phyloP scores from a whole-genome alignment of 2,888 invertebrate species.

The Trissolcus brochymenae region DNA sequence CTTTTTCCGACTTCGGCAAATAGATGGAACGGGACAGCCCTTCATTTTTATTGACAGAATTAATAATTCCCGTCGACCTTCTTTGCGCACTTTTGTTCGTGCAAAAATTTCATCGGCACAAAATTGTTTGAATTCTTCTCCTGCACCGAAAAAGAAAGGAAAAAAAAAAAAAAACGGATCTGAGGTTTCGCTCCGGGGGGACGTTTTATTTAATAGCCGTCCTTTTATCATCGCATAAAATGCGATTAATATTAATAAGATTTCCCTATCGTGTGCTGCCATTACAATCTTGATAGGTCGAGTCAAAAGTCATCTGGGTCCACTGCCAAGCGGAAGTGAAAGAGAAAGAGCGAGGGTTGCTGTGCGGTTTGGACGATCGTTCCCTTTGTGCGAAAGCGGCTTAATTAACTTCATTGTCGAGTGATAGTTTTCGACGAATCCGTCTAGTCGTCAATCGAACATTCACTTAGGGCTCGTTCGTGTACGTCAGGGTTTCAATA shows the following conservation, averaged over 20 bases:
- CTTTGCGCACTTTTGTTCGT: neutral
- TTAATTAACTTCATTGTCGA: conserved; percentile 52
- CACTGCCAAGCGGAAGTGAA: conserved; percentile 42
- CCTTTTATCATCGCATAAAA: conserved; percentile 13
- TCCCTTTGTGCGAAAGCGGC: conserved; percentile 44
- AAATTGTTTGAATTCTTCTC: too few species aligned
- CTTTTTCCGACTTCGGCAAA: neutral
- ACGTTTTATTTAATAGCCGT: neutral
- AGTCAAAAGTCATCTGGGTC: conserved; percentile 47
- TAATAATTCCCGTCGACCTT: conserved; percentile 17
- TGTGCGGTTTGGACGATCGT: conserved; percentile 24
- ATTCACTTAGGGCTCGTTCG: too few species aligned
- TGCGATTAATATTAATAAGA: conserved; percentile 50
- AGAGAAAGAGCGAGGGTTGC: conserved; percentile 8
- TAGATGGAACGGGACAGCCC: too few species aligned
- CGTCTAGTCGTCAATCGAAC: neutral
- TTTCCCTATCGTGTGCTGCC: conserved; percentile 42
- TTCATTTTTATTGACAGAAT: conserved; percentile 20
- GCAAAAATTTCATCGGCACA: too few species aligned
- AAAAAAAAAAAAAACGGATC: conserved; percentile 1
- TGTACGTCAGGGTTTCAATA: too few species aligned
- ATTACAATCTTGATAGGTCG: conserved; percentile 57
- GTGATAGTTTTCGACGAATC: conserved; percentile 48
- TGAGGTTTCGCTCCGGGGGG: neutral
- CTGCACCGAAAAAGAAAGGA: too few species aligned